Percentiles rank a stretch among this genome's conserved stretches.
Conservation (phyloP, 2,888 invertebrate genomes). For the Bhutanitis thaidina region DNA sequence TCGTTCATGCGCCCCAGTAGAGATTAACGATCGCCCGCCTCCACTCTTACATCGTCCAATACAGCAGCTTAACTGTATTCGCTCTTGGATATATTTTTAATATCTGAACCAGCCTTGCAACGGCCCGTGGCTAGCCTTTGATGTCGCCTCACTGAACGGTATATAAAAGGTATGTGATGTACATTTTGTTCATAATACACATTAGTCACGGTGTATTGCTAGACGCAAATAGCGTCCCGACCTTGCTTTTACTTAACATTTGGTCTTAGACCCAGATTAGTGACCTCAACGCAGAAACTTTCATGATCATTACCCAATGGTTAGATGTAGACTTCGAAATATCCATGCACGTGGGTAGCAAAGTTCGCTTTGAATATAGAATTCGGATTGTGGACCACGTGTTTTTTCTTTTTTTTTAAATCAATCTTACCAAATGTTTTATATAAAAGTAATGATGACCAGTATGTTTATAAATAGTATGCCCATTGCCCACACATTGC, state of each 20-base stretch:
- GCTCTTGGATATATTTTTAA: constrained; percentile 29
- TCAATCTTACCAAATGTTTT: too few species aligned
- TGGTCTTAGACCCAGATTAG: constrained; percentile 14
- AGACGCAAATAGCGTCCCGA: constrained; percentile 15
- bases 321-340: background rate
- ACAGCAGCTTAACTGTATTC: constrained; percentile 31
- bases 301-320: background rate
- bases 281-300: constrained; percentile 13
- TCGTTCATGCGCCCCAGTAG: constrained; percentile 40
- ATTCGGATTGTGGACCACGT: too few species aligned
- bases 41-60: constrained; percentile 43
- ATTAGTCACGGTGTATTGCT: constrained; percentile 13
- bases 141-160: constrained; percentile 13
- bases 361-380: background rate
- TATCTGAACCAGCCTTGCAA: constrained; percentile 17
- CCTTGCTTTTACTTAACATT: constrained; percentile 20
- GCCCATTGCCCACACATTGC: too few species aligned
- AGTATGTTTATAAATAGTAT: too few species aligned
- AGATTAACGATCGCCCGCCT: constrained; percentile 38
- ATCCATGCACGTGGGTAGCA: background rate
- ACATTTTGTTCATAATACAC: constrained; percentile 14
- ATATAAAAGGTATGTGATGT: constrained; percentile 11
- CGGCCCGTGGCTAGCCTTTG: constrained; percentile 18
- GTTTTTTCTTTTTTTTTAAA: too few species aligned
- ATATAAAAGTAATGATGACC: too few species aligned